Evolutionary conservation across 2,113 vertebrate species (phyloP).

Genomic region (Hypocryptadius cinnamomeus): DNA sequence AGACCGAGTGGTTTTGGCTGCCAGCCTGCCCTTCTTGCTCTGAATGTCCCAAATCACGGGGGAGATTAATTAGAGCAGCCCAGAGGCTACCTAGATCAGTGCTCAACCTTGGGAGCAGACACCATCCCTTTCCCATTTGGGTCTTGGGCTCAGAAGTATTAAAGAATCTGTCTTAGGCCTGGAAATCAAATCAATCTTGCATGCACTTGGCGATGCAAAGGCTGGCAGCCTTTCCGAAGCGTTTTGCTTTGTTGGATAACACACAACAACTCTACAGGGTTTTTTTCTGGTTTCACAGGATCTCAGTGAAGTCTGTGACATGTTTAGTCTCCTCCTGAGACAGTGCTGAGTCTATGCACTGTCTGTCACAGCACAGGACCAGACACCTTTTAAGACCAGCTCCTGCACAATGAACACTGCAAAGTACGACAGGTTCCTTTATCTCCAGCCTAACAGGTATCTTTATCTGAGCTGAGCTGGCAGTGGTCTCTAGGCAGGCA

Average conservation of each 20-base stretch:
- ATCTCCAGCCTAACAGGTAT: not conserved
- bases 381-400: not conserved
- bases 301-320: not conserved
- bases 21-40: not conserved
- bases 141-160: not conserved
- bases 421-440: not conserved
- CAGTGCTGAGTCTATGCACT: not conserved
- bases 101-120: not conserved
- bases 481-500: not conserved
- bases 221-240: not conserved
- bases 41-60: not conserved
- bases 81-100: not conserved
- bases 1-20: not conserved
- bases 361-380: not conserved
- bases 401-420: not conserved
- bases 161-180: not conserved
- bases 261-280: not conserved
- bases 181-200: conserved; percentile 24
- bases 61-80: not conserved
- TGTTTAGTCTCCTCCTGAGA: not conserved
- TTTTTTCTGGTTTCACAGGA: not conserved
- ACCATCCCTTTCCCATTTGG: not conserved
- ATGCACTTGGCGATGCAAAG: not conserved
- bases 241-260: not conserved
- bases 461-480: not conserved